Evolutionary conservation across 1,140 invertebrate species (phyloP), one percentile per base, ranked within the genome.

Genomic region (Palaemon carinicauda): DNA sequence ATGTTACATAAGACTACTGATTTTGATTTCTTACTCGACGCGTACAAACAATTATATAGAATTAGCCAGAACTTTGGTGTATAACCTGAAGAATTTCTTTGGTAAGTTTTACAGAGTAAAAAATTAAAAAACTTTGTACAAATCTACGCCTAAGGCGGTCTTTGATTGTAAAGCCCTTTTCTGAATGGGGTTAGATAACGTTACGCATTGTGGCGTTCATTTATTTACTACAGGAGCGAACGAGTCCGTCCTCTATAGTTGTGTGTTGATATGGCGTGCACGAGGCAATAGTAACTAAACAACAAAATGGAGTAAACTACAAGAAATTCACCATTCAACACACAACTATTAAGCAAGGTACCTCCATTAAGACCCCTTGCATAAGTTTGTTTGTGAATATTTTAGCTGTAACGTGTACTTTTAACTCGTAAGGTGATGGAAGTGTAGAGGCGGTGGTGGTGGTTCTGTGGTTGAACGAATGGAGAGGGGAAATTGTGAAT

Each of bases 241-340:
- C 27, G 52, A 56, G n/a, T 53, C 52, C 65, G 19, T 74, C 69
- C 87, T 88, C 82, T 88, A 88, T 88, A 88, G 87, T 85, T 88
- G 87, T 88, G 87, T 88, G 87, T 88, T 88, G 87, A 88, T 88
- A 88, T 88, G 87, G 87, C 82, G 77, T 85, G 78, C 87, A 88
- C 87, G 87, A 88, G 87, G 87, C 81, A 84, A 29, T 79, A 77
- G 78, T 77, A 85, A 80, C 69, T 73, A 73, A 81, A 60, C 79
- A 52, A 33, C 78, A 80, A 88, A 88, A 88, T 88, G 87, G 87
- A 88, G 78, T 88, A 88, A 88, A 88, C 75, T 71, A 80, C 52
- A 81, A 80, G 81, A 41, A 65, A 60, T 75, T 80, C 87, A 84
- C 87, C 87, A 88, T 85, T 84, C 87, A 88, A 88, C 87, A 88